Conservation (phyloP, 2,113 vertebrate genomes). For the Semicossyphus pulcher region DNA sequence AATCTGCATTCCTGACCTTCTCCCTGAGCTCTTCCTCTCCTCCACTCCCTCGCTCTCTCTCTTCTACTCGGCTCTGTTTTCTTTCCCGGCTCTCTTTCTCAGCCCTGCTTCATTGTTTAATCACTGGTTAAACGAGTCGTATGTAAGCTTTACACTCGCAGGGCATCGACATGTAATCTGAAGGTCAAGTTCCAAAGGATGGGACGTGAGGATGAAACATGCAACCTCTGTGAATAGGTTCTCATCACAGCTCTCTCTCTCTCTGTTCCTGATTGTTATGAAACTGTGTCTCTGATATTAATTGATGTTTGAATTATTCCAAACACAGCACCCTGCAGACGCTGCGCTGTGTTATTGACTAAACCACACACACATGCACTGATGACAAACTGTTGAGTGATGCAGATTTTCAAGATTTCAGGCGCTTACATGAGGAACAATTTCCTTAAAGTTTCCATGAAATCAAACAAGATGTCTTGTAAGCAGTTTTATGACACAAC, state of each 20-base stretch:
- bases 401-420: not conserved
- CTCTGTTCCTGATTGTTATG: conserved; percentile 25
- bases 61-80: not conserved
- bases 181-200: not conserved
- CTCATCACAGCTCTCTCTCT: too few relatives aligned
- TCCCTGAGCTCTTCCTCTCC: conserved; percentile 5
- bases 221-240: too few relatives aligned
- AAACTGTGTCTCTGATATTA: conserved; percentile 46
- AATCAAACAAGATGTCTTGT: too few relatives aligned
- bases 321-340: conserved; percentile 49
- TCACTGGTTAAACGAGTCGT: not conserved
- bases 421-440: too few relatives aligned
- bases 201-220: too few relatives aligned
- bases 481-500: too few relatives aligned
- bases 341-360: not conserved
- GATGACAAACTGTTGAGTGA: not conserved
- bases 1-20: conserved; percentile 49
- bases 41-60: conserved; percentile 11
- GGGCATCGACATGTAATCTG: too few relatives aligned
- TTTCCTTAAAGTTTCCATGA: too few relatives aligned
- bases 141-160: too few relatives aligned
- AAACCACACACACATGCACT: not conserved
- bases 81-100: not conserved
- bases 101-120: not conserved
- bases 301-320: conserved; percentile 53